phyloP scores from a whole-genome alignment of 2,113 vertebrate genomes.

The Corythornis madagascariensis region DNA sequence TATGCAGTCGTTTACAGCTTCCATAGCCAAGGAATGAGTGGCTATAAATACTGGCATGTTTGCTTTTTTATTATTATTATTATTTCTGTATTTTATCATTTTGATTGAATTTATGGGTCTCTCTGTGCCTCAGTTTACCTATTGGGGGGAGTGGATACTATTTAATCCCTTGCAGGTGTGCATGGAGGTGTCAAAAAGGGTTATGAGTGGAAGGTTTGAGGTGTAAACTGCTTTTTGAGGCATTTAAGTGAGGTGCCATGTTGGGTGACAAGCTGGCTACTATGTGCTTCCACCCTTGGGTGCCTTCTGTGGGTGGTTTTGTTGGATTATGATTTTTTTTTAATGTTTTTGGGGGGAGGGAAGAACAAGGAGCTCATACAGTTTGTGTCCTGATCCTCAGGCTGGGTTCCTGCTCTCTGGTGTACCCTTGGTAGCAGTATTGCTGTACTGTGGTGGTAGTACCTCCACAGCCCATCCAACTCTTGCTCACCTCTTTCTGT shows the following conservation, averaged over 20 bases:
- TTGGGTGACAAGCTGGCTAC: background rate
- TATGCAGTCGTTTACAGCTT: slow-evolving; percentile 27
- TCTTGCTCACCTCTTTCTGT: background rate
- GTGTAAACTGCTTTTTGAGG: background rate
- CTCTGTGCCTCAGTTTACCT: background rate
- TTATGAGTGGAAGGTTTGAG: background rate
- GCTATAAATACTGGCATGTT: slow-evolving; percentile 54
- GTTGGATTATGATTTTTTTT: background rate
- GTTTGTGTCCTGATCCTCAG: background rate
- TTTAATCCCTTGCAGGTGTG: background rate
- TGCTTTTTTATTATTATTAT: background rate
- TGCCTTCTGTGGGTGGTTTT: background rate
- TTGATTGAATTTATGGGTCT: background rate
- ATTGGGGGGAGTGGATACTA: rapidly evolving
- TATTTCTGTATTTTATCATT: slow-evolving; percentile 1
- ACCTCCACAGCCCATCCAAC: background rate
- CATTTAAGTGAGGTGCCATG: rapidly evolving
- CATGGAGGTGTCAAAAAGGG: background rate
- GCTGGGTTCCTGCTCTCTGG: background rate
- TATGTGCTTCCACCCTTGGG: background rate
- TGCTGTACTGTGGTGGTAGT: background rate
- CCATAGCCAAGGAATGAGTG: slow-evolving; percentile 28
- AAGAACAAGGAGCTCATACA: background rate
- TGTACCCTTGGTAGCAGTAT: background rate
- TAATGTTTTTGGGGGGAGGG: background rate